A percentile compares a stretch with the other conserved stretches of the same genome.
These are phyloP conservation scores for Glyptemys insculpta DNA, from an alignment of 2,797 vertebrate genomes.

Conservation along the genomic window DNA sequence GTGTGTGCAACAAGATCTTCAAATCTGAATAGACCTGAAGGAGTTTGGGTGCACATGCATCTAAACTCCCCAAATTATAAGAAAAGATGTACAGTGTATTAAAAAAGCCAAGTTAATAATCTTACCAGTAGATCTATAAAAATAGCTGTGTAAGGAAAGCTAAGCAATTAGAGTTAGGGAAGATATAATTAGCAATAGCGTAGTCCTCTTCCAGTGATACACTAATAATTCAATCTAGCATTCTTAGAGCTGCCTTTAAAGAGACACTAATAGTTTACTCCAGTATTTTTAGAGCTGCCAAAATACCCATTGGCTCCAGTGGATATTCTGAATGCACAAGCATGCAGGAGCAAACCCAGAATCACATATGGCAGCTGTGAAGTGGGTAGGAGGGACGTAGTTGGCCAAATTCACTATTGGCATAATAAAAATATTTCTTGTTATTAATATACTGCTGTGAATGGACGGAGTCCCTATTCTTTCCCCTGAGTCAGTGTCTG, in stretches of 20 bases:
- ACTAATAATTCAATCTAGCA: background rate
- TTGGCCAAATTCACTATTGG: background rate
- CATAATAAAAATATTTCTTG: background rate
- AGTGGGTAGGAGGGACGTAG: background rate
- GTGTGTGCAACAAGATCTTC: background rate
- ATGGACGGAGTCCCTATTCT: background rate
- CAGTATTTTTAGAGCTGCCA: conserved; percentile 1
- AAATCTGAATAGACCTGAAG: background rate
- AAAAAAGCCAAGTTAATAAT: background rate
- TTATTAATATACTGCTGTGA: background rate
- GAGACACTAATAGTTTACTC: background rate
- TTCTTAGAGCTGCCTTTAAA: conserved; percentile 11
- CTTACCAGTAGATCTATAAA: background rate
- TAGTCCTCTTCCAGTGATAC: background rate
- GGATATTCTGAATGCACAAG: background rate
- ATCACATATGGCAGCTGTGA: background rate
- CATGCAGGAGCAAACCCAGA: background rate
- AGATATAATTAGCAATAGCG: background rate
- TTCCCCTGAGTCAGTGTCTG: background rate
- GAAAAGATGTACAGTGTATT: background rate
- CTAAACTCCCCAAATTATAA: background rate
- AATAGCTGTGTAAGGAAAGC: background rate
- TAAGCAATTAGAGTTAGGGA: background rate
- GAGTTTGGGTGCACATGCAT: background rate
- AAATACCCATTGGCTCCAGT: background rate